Base-by-base conservation (phyloP, 2,888 invertebrate genomes). In the Mystacides longicornis region DNA sequence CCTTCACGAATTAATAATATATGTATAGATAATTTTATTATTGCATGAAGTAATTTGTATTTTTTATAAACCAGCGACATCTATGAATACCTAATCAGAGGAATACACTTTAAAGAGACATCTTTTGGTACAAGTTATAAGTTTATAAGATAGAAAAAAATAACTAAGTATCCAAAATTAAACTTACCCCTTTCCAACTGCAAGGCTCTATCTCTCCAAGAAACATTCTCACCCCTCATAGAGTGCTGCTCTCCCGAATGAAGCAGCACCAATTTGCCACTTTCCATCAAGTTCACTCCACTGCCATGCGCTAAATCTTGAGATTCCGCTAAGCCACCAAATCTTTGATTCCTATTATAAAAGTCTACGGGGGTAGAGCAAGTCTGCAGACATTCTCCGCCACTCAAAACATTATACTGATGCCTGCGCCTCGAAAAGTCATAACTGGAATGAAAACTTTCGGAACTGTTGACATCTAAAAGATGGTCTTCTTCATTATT, bases 161-260 rank as follows among this genome's bases (percentile, higher is more conserved):
- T n/a, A n/a, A n/a, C n/a, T n/a, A n/a, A n/a, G n/a, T n/a, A n/a
- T n/a, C n/a, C n/a, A n/a, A n/a, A n/a, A n/a, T n/a, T n/a, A n/a
- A n/a, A n/a, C n/a, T n/a, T n/a, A 81, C 81, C 81, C 75, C 79
- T 80, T 67, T 83, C 83, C 57, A 81, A 73, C 67, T 82, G 82
- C 63, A 81, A 62, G 1, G 82, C 81, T 48, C 79, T 71, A 60
- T 81, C 80, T 63, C 80, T 80, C 81, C 82, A 81, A 33, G 75
- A 74, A 23, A 66, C 55, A 31, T 51, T 58, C 46, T 58, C 58
- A 22, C 49, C 51, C 54, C 52, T 54, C 52, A 56, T 49, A 14
- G 55, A 20, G n/a, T 33, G 22, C 33, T 47, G 58, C 21, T 52
- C 54, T 22, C 23, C 49, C 19, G 27, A 23, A 11, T n/a, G 42